Percentiles rank a stretch among this genome's conserved stretches.
Conservation (phyloP, 2,113 vertebrate genomes). For the Bubo blakistoni region DNA sequence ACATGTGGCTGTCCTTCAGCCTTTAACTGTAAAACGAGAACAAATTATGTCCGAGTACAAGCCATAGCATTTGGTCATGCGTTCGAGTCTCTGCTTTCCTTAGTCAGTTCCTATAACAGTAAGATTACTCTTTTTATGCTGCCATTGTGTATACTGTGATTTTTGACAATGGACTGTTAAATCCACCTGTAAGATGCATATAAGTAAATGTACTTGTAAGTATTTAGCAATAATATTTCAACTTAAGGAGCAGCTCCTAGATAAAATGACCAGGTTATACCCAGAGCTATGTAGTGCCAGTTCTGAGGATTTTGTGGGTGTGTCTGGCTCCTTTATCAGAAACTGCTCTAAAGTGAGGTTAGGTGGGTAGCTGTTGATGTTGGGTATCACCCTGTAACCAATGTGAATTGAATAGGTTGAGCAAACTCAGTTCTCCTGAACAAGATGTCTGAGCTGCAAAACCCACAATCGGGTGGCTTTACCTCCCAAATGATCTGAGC, state of each 20-base stretch:
- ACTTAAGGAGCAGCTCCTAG: neutral
- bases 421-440: neutral
- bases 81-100: neutral
- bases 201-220: neutral
- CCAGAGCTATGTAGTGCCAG: accelerated
- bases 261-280: neutral
- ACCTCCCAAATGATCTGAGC: neutral
- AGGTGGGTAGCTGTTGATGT: neutral
- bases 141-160: neutral
- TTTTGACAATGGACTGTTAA: neutral
- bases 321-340: neutral
- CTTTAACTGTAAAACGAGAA: neutral
- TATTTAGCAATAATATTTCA: neutral
- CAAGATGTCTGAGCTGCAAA: neutral
- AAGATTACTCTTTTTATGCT: neutral
- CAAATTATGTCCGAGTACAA: neutral
- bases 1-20: neutral
- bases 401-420: neutral
- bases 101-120: neutral
- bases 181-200: neutral
- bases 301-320: neutral
- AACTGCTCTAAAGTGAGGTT: neutral
- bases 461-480: neutral
- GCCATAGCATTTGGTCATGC: neutral
- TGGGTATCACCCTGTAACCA: neutral